Conservation (phyloP, 2,797 vertebrate genomes). For the Erpetoichthys calabaricus region DNA sequence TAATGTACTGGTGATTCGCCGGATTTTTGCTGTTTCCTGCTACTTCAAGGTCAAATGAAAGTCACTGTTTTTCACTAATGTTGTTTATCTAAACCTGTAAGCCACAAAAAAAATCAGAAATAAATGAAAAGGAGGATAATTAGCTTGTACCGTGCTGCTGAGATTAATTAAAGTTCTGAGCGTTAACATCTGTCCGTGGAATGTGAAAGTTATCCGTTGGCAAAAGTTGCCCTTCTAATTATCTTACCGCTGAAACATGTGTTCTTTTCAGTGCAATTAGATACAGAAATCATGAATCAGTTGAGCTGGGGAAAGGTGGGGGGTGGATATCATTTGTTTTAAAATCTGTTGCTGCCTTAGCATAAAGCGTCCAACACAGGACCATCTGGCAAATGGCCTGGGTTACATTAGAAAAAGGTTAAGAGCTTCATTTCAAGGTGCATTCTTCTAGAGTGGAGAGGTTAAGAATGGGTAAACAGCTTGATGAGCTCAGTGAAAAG, state of each 20-base stretch:
- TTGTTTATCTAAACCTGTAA: neutral
- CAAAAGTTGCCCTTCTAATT: conserved; percentile 6
- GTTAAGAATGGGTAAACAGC: too few relatives aligned
- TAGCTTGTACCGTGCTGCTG: conserved; percentile 4
- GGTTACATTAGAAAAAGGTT: too few relatives aligned
- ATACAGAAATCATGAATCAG: conserved; percentile 2
- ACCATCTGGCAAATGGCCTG: too few relatives aligned
- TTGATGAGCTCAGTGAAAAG: too few relatives aligned
- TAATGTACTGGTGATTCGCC: too few relatives aligned
- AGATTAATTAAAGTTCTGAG: conserved; percentile 1
- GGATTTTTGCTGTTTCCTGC: too few relatives aligned
- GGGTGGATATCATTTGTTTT: conserved; percentile 6
- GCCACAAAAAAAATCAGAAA: neutral
- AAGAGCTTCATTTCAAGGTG: too few relatives aligned
- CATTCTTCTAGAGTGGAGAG: too few relatives aligned
- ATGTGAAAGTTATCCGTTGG: conserved; percentile 3
- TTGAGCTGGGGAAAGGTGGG: neutral
- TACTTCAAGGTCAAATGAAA: too few relatives aligned
- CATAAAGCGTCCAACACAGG: too few relatives aligned
- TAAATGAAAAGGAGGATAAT: neutral
- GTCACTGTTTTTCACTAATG: too few relatives aligned
- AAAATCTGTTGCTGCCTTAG: neutral
- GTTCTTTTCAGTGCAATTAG: conserved; percentile 7
- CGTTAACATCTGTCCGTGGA: conserved; percentile 5
- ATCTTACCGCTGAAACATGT: conserved; percentile 4